phyloP scores from a whole-genome alignment of 2,888 invertebrate genomes.

The Drosophila sordidula region DNA sequence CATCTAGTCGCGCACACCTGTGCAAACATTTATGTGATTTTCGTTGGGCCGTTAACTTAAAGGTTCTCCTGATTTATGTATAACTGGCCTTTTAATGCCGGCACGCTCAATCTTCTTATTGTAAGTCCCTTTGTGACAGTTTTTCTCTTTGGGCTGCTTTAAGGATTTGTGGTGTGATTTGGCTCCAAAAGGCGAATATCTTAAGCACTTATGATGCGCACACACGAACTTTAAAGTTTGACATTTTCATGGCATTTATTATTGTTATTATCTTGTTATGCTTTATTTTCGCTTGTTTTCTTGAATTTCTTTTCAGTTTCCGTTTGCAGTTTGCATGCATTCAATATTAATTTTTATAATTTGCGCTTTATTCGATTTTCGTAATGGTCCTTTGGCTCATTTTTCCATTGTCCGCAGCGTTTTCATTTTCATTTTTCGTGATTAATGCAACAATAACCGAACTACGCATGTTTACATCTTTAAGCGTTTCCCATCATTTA shows the following conservation, averaged over 20 bases:
- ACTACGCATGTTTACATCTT: conserved; percentile 12
- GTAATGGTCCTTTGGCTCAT: conserved; percentile 1
- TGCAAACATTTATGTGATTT: neutral
- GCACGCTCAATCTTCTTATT: conserved; percentile 39
- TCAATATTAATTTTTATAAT: conserved; percentile 31
- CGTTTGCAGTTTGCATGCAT: conserved; percentile 11
- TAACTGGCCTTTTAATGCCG: conserved; percentile 23
- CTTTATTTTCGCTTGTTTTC: conserved; percentile 4
- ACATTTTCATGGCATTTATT: neutral
- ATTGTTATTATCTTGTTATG: neutral
- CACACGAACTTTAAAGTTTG: conserved; percentile 13
- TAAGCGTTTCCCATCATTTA: conserved; percentile 5
- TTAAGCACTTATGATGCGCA: conserved; percentile 1
- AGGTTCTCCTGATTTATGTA: conserved; percentile 52
- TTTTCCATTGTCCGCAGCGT: conserved; percentile 12
- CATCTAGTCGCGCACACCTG: neutral
- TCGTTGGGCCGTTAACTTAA: conserved; percentile 20
- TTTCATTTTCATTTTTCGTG: conserved; percentile 5
- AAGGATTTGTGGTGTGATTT: conserved; percentile 25
- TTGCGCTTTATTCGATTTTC: conserved; percentile 32
- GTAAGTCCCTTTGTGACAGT: conserved; percentile 44
- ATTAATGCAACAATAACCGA: conserved; percentile 25
- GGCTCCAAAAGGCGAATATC: conserved; percentile 13
- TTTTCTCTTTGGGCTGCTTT: conserved; percentile 20
- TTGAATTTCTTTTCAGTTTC: conserved; percentile 4